These are phyloP conservation scores for Camponotus vicinus DNA, from an alignment of 1,140 invertebrate species.

Conservation along the genomic window DNA sequence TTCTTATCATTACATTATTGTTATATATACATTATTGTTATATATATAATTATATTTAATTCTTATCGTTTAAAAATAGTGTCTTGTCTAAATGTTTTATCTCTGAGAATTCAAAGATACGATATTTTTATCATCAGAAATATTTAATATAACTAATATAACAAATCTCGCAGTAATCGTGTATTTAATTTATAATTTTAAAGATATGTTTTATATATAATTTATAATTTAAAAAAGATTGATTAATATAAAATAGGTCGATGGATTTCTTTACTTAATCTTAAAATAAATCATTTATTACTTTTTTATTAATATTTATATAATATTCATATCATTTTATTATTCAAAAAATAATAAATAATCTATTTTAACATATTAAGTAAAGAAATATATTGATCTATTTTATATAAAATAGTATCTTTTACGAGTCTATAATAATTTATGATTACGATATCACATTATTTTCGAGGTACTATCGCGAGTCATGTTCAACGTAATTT, in stretches of 20 bases:
- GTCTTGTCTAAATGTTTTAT: not conserved
- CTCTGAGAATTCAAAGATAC: not conserved
- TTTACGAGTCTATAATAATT: not conserved
- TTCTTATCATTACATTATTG: no score
- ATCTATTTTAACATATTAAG: no score
- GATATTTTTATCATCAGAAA: not conserved
- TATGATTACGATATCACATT: conserved; percentile 7
- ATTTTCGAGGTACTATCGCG: conserved; percentile 7
- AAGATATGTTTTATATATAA: no score
- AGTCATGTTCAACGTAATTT: conserved; percentile 29
- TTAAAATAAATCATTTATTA: no score
- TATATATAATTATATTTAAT: not conserved
- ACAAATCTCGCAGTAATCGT: not conserved
- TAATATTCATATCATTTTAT: no score
- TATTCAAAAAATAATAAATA: not conserved
- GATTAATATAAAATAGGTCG: no score
- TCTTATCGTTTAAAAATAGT: not conserved
- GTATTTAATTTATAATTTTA: not conserved
- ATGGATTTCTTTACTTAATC: no score
- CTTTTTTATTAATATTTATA: no score
- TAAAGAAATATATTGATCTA: no score
- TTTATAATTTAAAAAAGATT: no score
- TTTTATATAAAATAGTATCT: not conserved
- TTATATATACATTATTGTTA: not conserved
- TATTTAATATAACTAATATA: not conserved